phyloP scores from a whole-genome alignment of 2,888 invertebrate genomes.

The Bembecia ichneumoniformis region DNA sequence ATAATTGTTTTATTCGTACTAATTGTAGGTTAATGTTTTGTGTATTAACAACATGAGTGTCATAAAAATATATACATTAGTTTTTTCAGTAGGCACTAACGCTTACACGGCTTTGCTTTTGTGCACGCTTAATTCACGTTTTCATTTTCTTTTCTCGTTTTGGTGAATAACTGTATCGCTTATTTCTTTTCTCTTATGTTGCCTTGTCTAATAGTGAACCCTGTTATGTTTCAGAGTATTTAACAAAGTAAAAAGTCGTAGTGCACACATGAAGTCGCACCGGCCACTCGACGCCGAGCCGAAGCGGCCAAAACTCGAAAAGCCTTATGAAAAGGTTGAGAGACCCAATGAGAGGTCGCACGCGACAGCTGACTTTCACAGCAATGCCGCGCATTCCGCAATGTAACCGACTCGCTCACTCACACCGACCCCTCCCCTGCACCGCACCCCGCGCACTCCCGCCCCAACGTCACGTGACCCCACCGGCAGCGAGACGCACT shows the following conservation, averaged over 20 bases:
- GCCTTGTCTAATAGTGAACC: constrained; percentile 58
- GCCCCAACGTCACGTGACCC: constrained; percentile 11
- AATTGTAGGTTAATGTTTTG: constrained; percentile 35
- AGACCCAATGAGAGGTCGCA: constrained; percentile 60
- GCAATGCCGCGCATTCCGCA: constrained; percentile 35
- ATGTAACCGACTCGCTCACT: constrained; percentile 41
- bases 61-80: constrained; percentile 34
- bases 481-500: no score
- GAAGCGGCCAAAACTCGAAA: constrained; percentile 76
- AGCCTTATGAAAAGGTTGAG: constrained; percentile 73
- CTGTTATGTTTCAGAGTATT: constrained; percentile 86
- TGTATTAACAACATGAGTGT: constrained; percentile 36
- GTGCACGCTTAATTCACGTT: constrained; percentile 25
- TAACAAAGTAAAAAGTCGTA: constrained; percentile 98
- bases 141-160: constrained; percentile 28
- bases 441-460: constrained; percentile 3
- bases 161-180: constrained; percentile 6
- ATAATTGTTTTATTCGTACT: constrained; percentile 28
- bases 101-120: constrained; percentile 46
- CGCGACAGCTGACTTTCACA: constrained; percentile 56
- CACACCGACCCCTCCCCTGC: constrained; percentile 23
- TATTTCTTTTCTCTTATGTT: constrained; percentile 35
- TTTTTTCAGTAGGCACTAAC: constrained; percentile 38
- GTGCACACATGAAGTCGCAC: constrained; percentile 99
- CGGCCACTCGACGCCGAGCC: constrained; percentile 89